Evolutionary conservation across 2,797 vertebrate genomes (phyloP), one percentile per base, ranked within the genome.

Genomic region (Miichthys miiuy): DNA sequence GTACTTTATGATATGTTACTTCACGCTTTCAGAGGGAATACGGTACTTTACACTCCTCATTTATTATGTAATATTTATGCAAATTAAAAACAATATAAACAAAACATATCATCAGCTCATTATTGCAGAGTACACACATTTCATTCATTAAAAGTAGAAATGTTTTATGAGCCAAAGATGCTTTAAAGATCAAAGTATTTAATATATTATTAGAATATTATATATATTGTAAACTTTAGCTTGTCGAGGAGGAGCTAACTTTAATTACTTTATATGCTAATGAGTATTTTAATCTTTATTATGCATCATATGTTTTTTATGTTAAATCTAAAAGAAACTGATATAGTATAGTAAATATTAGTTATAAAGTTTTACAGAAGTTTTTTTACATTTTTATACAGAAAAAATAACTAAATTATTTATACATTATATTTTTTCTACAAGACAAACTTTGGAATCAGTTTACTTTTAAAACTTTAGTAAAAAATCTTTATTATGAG

Each of bases 401-500:
- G 30, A 6, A 30, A 30, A 30, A 30, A 30, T 1, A 5, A 30
- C 30, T 30, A 30, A 30, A 30, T 30, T 34, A 34, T 30, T 30
- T 6, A 30, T 30, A 30, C 6, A 30, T 30, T 30, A 30, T 30
- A 30, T 30, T 30, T 30, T 30, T 30, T 30, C 30, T 30, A 30
- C 30, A 30, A 30, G 25, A 30, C n/a, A 73, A 27, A 27, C 27
- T 27, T 0, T 0, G 38, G 16, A 68, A 47, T 38, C 13, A 61
- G 10, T 66, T 80, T 47, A 27, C 1, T 27, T 64, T 77, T 23
- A 50, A 68, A 66, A 56, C 11, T 30, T 62, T 0, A 58, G 48
- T 87, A 27, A 86, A 81, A 77, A 23, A 81, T 21, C 58, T 86
- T 87, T 86, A 89, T 89, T 83, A 55, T 66, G 44, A 66, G 61